A percentile compares a stretch with the other conserved stretches of the same genome.
phyloP scores from a whole-genome alignment of 2,888 invertebrate genomes.

The Diabrotica balteata region DNA sequence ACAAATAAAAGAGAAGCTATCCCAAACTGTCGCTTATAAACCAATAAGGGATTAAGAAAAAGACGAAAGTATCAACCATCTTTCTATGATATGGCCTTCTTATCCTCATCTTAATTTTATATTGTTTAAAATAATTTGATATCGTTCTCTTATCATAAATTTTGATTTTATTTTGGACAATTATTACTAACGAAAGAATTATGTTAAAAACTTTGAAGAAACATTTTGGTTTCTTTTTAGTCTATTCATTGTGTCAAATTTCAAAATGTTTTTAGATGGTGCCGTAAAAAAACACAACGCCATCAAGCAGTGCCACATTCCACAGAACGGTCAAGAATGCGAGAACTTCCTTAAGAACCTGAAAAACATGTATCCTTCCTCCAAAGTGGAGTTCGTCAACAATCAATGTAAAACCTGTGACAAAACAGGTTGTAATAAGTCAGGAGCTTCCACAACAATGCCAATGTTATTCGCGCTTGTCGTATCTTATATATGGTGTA shows the following conservation, averaged over 20 bases:
- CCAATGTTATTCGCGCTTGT: constrained; percentile 10
- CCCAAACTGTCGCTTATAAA: too few relatives aligned
- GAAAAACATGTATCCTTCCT: constrained; percentile 12
- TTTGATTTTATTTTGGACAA: too few relatives aligned
- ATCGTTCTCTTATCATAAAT: background rate
- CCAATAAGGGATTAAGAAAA: too few relatives aligned
- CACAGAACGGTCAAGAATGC: constrained; percentile 27
- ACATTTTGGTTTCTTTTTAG: background rate
- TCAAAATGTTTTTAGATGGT: constrained; percentile 21
- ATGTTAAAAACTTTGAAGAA: background rate
- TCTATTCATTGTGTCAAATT: background rate
- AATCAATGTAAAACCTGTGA: constrained; percentile 27
- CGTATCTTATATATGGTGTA: constrained; percentile 17
- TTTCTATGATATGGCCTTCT: background rate
- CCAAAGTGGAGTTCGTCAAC: constrained; percentile 20
- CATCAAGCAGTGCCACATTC: constrained; percentile 24
- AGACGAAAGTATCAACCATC: background rate
- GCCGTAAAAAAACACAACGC: constrained; percentile 25
- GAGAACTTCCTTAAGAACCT: constrained; percentile 27
- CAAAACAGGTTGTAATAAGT: constrained; percentile 24
- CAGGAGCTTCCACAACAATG: background rate
- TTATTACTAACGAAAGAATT: too few relatives aligned
- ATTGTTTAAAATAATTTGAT: background rate
- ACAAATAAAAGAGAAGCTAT: too few relatives aligned
- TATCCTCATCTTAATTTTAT: background rate